Evolutionary conservation across 2,888 invertebrate genomes (phyloP), one percentile per base, ranked within the genome.

Genomic region (Ichneumon xanthorius): DNA sequence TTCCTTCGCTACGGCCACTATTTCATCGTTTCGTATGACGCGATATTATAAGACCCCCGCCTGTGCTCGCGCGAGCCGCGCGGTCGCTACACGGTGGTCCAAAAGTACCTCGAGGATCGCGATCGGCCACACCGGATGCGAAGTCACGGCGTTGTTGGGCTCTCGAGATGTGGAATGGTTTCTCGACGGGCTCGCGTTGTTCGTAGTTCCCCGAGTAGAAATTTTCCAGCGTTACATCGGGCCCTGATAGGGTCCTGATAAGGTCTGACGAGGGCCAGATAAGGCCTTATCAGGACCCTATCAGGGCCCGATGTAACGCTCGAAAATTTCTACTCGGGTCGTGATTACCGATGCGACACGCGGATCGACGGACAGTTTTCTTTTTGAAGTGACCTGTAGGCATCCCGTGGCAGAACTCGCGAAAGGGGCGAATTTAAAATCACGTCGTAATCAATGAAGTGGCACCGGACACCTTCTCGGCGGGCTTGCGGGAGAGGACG

Each of bases 1-100:
- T 93, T 93, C 93, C 93, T 93, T 91, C 88, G 91, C 92, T 92
- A 92, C 92, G 92, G 92, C 93, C 93, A 93, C 93, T 93, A 93
- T 93, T 93, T 93, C 93, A 93, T 93, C 93, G 93, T 93, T 93
- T 93, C 93, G 91, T 93, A 93, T 92, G 93, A 93, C 93, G 93
- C 92, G 93, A 93, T 93, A 93, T 93, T 93, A 93, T 93, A 93
- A 93, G 93, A 93, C 93, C 93, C 93, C 93, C 93, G 92, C 89
- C 93, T 93, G 93, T 88, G 85, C 76, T 65, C 79, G 79, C 75
- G 85, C 80, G 92, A 90, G 90, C 84, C 89, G 91, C 91, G 26
- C 77, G 68, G 68, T 72, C 91, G 90, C 91, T 93, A 92, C 93
- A 93, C 88, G 93, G 93, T 93, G 93, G 93, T 93, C 93, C 92